Evolutionary conservation across 2,797 vertebrate genomes (phyloP).

Genomic region (Dendrocincla tyrannina): DNA sequence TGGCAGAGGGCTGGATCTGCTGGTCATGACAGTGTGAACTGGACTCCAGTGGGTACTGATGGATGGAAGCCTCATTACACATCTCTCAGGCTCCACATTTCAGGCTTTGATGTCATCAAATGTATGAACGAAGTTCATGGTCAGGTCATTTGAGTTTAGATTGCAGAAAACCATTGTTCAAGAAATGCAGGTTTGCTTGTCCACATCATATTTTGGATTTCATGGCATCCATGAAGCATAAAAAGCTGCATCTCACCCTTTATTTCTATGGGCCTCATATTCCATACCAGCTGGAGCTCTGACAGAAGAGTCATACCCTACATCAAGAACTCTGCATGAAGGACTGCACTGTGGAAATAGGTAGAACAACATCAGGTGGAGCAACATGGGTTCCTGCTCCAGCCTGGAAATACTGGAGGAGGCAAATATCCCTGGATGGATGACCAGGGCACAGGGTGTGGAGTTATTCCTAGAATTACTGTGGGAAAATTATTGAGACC

Average conservation of each 20-base stretch:
- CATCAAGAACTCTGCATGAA: not conserved
- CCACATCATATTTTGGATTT: not conserved
- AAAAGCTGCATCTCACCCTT: not conserved
- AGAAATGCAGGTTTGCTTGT: not conserved
- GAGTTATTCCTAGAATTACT: not conserved
- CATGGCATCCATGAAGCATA: not conserved
- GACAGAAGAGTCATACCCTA: not conserved
- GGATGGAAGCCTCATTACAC: not conserved
- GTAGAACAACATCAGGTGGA: not conserved
- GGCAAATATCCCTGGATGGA: not conserved
- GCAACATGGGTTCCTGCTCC: not conserved
- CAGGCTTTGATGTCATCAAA: not conserved
- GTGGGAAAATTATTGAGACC: not conserved
- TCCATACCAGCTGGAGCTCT: not conserved
- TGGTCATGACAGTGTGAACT: not conserved
- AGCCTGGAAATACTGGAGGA: not conserved
- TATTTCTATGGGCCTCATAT: not conserved
- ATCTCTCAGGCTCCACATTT: not conserved
- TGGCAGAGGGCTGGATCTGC: not conserved
- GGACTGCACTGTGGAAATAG: not conserved
- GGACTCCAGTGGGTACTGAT: not conserved
- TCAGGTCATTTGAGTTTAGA: not conserved
- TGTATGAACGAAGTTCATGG: not conserved
- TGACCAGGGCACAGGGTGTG: not conserved
- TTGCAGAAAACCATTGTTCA: not conserved